Conservation (phyloP, 1,140 invertebrate species). For the Penaeus vannamei region DNA sequence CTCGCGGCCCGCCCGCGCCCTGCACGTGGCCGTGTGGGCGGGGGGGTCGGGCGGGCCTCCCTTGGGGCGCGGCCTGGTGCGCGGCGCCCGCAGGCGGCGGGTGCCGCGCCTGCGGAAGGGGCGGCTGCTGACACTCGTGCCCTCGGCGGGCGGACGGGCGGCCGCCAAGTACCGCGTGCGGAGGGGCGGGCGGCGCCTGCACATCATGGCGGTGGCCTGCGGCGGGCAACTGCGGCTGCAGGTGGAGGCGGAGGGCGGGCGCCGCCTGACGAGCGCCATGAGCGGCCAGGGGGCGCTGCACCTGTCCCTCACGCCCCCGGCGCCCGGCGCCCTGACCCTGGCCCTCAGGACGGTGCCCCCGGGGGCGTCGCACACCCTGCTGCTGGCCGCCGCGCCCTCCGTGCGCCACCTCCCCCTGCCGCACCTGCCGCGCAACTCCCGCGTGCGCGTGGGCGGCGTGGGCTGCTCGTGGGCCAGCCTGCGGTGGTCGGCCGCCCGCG, state of each 20-base stretch:
- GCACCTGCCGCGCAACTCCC: conserved; percentile 37
- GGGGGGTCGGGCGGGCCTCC: conserved; percentile 6
- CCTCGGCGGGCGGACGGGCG: conserved; percentile 25
- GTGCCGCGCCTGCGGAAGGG: not conserved
- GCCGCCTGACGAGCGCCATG: conserved; percentile 23
- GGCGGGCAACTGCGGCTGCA: conserved; percentile 28
- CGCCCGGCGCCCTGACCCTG: conserved; percentile 20
- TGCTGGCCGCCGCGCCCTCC: conserved; percentile 46
- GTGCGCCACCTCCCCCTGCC: conserved; percentile 36
- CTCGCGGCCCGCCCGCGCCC: not conserved
- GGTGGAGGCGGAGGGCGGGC: conserved; percentile 31
- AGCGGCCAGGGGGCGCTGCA: conserved; percentile 35
- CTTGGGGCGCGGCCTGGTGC: not conserved
- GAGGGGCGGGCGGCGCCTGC: not conserved
- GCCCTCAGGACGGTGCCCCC: conserved; percentile 21
- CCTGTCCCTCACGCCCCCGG: not conserved
- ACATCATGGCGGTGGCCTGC: conserved; percentile 51
- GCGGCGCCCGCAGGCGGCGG: not conserved
- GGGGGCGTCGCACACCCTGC: conserved; percentile 30
- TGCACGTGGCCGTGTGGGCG: conserved; percentile 51
- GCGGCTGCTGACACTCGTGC: conserved; percentile 17
- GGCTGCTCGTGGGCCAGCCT: conserved; percentile 39
- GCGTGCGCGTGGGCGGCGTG: conserved; percentile 14
- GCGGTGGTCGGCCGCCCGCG: conserved; percentile 42
- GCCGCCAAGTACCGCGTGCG: conserved; percentile 31